Base-by-base conservation (phyloP, 2,113 vertebrate species). In the Morone saxatilis region DNA sequence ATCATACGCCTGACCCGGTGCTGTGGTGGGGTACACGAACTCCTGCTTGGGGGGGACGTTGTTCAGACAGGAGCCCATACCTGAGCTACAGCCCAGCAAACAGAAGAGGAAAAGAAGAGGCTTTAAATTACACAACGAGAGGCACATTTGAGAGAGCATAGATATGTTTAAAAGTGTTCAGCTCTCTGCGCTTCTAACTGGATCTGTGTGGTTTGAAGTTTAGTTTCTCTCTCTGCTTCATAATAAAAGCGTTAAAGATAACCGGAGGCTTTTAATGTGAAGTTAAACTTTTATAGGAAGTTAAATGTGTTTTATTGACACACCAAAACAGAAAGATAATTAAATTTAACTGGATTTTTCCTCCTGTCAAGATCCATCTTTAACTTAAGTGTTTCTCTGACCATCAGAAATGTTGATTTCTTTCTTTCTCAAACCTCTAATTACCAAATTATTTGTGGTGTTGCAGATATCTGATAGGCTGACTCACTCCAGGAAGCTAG, bases 401-500 rank as follows among this genome's bases (percentile, higher is more conserved):
- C 47, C 71, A 60, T 67, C 48, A 76, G 68, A 71, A 65, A 41
- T 43, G 4, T 14, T 41, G 53, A 51, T 17, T 11, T n/a, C 45
- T 51, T 72, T 81, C 4, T 78, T 54, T 43, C 75, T 50, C 48
- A 75, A 71, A 85, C 59, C 70, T 78, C 47, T 60, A 59, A 82
- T 86, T 84, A 54, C 59, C 77, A 78, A 86, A 86, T 87, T 14
- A 83, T 84, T 85, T 88, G 78, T 50, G 69, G 70, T 69, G 45
- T 62, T 89, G 75, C 69, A 79, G 75, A 72, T 68, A 86, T 90
- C 56, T 60, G 81, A 88, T 48, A 71, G 87, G 62, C 76, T 59
- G 76, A 95, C 97, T 98, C 96, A 99, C 98, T 99, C 98, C 86
- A 99, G 95, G 92, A 99, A 99, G 94, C 96, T 98, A 94, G 98